Evolutionary conservation across 2,797 vertebrate species (phyloP), one percentile per base, ranked within the genome.

Genomic region (Picus viridis): DNA sequence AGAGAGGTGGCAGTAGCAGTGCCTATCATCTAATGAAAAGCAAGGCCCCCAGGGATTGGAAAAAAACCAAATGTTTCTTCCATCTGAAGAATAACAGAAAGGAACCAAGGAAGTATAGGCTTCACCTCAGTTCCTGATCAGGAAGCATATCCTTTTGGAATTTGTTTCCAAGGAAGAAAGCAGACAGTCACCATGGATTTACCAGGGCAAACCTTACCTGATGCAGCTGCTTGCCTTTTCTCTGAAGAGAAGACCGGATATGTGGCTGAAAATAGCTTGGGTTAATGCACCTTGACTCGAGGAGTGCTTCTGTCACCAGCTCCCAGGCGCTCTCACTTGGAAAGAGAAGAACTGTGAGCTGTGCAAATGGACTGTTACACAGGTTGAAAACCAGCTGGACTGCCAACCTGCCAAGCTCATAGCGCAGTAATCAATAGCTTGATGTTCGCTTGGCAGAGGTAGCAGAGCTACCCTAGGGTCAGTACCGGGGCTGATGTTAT

Each of bases 371-470:
- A 24, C 45, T 27, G 12, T 71, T 77, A 17, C 3, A 47, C 9
- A 64, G 32, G 51, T 85, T 59, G 76, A 82, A 94, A 90, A 75
- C 19, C 76, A 89, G 69, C 79, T 92, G 87, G 86, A 54, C 34
- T 83, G 82, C 78, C 74, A 94, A 74, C 12, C 43, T 95, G 90
- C 86, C 87, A 95, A 89, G 51, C 29, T 85, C 56, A 72, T 68
- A 85, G 62, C 5, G 2, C 47, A 72, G 69, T 72, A 94, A 92
- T 95, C 92, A 89, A 75, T 92, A 94, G 73, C 72, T 94, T 89
- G 70, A 85, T 87, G 47, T 65, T 95, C 79, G 67, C 77, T 92
- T 96, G 94, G 90, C 92, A 93, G 70, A 87, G 26, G 65, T 77
- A 77, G 85, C 65, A 72, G 62, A 53, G 61, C 51, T 85, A 85